phyloP scores from a whole-genome alignment of 2,113 vertebrate genomes.

The Lagenorhynchus albirostris region DNA sequence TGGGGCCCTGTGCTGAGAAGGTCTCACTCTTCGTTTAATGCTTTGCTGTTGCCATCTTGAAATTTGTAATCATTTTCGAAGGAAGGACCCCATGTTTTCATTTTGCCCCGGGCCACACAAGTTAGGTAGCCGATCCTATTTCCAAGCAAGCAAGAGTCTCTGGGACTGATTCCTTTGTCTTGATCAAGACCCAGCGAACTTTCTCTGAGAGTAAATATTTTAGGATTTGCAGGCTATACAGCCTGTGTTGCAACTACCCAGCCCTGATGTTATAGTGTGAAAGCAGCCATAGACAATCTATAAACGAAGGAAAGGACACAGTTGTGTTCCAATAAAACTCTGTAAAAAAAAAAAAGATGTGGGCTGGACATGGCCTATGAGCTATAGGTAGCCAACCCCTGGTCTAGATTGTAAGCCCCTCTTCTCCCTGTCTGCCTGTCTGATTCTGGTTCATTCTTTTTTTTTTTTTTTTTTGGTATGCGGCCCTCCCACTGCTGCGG shows the following conservation, averaged over 20 bases:
- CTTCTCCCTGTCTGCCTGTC: neutral
- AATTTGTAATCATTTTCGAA: neutral
- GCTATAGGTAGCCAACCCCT: neutral
- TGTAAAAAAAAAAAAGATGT: neutral
- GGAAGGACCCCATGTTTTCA: neutral
- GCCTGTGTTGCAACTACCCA: neutral
- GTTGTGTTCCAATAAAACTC: slow-evolving; percentile 17
- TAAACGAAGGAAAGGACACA: neutral
- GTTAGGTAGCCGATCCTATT: neutral
- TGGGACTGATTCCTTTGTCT: neutral
- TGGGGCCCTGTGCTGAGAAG: rapidly evolving
- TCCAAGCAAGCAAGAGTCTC: neutral
- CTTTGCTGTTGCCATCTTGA: neutral
- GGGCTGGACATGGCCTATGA: neutral
- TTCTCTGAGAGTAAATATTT: neutral
- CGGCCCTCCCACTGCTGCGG: too few species aligned
- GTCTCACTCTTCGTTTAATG: neutral
- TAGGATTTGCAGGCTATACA: neutral
- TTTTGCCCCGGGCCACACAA: too few species aligned
- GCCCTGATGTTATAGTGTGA: rapidly evolving
- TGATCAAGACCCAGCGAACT: neutral
- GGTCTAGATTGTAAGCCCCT: neutral
- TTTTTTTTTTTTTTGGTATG: too few species aligned
- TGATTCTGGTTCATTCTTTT: neutral
- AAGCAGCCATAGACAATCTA: neutral